Evolutionary conservation across 2,113 vertebrate genomes (phyloP).

Genomic region (Anseranas semipalmata): DNA sequence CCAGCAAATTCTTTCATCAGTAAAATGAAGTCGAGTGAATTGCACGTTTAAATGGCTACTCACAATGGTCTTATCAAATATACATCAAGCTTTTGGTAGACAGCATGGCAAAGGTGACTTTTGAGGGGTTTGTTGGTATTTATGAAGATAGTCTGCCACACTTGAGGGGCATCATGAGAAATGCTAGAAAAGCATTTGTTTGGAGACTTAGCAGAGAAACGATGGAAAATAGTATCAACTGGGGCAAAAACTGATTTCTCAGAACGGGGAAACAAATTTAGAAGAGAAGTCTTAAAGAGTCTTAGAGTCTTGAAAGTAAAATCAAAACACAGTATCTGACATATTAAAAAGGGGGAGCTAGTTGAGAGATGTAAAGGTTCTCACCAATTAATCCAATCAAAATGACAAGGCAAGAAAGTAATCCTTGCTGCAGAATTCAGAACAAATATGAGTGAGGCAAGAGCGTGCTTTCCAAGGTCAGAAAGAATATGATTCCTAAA

Average conservation of each 20-base stretch:
- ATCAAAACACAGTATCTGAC: neutral
- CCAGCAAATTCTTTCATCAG: neutral
- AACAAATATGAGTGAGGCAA: neutral
- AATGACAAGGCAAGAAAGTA: neutral
- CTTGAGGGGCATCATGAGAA: neutral
- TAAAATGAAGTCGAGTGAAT: neutral
- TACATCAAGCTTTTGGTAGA: fast-evolving
- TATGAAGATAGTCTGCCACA: neutral
- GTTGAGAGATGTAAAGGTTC: neutral
- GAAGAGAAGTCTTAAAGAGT: neutral
- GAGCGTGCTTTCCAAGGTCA: fast-evolving
- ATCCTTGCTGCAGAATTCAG: neutral
- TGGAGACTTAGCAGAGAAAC: neutral
- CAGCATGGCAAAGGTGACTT: neutral
- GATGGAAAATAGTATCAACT: neutral
- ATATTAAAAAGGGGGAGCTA: fast-evolving
- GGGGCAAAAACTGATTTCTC: neutral
- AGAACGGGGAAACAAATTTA: neutral
- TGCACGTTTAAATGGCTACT: neutral
- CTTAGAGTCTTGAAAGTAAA: neutral
- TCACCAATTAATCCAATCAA: neutral
- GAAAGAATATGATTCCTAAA: neutral
- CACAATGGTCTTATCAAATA: neutral
- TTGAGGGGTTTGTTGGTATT: neutral
- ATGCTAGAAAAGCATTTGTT: neutral